Base-by-base conservation (phyloP, 1,140 invertebrate genomes). In the Leptinotarsa lineolata region DNA sequence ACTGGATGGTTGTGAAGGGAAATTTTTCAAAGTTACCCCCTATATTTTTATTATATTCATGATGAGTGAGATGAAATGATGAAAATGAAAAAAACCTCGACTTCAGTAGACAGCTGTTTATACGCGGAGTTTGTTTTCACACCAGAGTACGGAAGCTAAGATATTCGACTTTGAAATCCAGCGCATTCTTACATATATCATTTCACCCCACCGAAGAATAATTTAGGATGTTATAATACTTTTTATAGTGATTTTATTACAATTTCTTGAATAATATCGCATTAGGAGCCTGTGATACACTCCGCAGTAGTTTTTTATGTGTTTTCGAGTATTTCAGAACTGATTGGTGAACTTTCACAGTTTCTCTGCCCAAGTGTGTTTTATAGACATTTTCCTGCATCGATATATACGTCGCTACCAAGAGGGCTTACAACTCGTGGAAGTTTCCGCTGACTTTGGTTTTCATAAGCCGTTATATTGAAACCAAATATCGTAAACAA, bases 221-320 rank as follows among this genome's bases (percentile, higher is more conserved):
- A 63, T 63, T 21, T 21, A 63, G 60, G 60, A 63, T 21, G 60
- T 63, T 63, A 63, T 63, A 63, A 63, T 63, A 63, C 60, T 21
- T 21, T 63, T 63, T 63, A 63, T 63, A 63, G 60, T 63, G 60
- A 63, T 63, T 63, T 63, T 63, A 63, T 63, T 63, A 63, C 60
- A 63, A 63, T 63, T 63, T 63, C 20, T 63, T 63, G 60, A 63
- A 63, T 63, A 63, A 63, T 63, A 8, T 63, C 60, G 20, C 60
- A 63, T 63, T 63, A 63, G 60, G 22, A 63, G 13, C 3, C 60
- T 63, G 60, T 63, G 60, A 63, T 63, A 20, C 15, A 63, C 60
- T 63, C 22, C 60, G 60, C 60, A 63, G 60, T 63, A 63, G 60
- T 63, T 63, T 63, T 63, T 63, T 63, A 63, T 63, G 20, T 63